Percentiles rank a stretch among this genome's conserved stretches.
These are phyloP conservation scores for Enchytraeus crypticus DNA, from an alignment of 2,888 invertebrate species.

Conservation along the genomic window DNA sequence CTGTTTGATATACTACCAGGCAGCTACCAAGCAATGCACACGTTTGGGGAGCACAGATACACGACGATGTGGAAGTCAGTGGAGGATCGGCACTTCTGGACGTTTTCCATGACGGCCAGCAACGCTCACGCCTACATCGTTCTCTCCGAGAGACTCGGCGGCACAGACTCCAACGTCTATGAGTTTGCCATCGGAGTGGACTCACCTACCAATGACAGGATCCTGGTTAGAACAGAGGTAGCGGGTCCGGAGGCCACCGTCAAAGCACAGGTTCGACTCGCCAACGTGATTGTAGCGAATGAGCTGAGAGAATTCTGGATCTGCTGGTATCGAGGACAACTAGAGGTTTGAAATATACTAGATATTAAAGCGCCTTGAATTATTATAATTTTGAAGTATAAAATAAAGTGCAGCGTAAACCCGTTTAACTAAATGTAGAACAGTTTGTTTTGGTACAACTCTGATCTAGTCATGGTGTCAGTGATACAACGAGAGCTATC, in stretches of 20 bases:
- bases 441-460: too few species aligned
- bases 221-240: slow-evolving; percentile 10
- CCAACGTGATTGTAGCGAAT: slow-evolving; percentile 1
- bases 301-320: slow-evolving; percentile 16
- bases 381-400: too few species aligned
- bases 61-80: slow-evolving; percentile 16
- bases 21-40: neutral
- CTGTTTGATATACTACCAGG: too few species aligned
- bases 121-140: slow-evolving; percentile 8
- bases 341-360: neutral
- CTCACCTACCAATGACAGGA: slow-evolving; percentile 2
- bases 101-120: slow-evolving; percentile 8
- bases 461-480: too few species aligned
- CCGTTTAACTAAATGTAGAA: too few species aligned
- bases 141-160: slow-evolving; percentile 10
- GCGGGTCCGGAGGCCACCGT: slow-evolving; percentile 2
- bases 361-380: neutral
- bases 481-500: too few species aligned
- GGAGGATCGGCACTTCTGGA: slow-evolving; percentile 9
- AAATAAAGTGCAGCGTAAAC: too few species aligned
- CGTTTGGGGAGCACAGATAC: slow-evolving; percentile 10
- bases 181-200: slow-evolving; percentile 16
- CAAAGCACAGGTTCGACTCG: neutral
- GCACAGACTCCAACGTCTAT: slow-evolving; percentile 1
- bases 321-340: slow-evolving; percentile 13